Conservation (phyloP, 2,113 vertebrate species). For the Perccottus glenii region DNA sequence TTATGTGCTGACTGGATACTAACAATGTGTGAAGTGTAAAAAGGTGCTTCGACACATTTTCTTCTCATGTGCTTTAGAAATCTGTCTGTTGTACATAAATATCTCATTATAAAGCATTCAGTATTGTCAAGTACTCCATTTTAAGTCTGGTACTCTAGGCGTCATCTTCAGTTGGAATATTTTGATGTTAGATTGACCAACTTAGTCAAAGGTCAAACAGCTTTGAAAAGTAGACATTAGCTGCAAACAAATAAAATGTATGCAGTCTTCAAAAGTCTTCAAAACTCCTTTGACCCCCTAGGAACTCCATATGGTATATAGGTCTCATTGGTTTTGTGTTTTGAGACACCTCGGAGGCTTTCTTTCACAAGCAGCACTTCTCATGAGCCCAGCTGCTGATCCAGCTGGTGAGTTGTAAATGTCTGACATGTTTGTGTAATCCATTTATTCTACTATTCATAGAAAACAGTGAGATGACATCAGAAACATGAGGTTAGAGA, state of each 20-base stretch:
- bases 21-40: too few relatives aligned
- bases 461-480: slow-evolving; percentile 21
- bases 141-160: too few relatives aligned
- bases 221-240: background rate
- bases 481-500: slow-evolving; percentile 7
- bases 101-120: too few relatives aligned
- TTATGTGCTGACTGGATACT: too few relatives aligned
- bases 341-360: slow-evolving; percentile 2
- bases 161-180: too few relatives aligned
- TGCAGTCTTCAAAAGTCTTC: background rate
- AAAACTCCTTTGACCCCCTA: background rate
- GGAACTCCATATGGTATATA: background rate
- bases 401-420: slow-evolving; percentile 47
- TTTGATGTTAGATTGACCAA: too few relatives aligned
- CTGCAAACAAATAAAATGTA: background rate
- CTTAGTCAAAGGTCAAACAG: background rate
- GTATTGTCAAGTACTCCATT: too few relatives aligned
- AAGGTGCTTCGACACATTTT: too few relatives aligned
- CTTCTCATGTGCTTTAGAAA: too few relatives aligned
- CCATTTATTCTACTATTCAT: slow-evolving; percentile 21
- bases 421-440: slow-evolving; percentile 22
- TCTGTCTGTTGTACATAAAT: too few relatives aligned
- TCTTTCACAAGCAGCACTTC: slow-evolving; percentile 19
- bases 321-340: background rate
- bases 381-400: slow-evolving; percentile 37